Base-by-base conservation (phyloP, 2,113 vertebrate species). In the Nicator chloris region DNA sequence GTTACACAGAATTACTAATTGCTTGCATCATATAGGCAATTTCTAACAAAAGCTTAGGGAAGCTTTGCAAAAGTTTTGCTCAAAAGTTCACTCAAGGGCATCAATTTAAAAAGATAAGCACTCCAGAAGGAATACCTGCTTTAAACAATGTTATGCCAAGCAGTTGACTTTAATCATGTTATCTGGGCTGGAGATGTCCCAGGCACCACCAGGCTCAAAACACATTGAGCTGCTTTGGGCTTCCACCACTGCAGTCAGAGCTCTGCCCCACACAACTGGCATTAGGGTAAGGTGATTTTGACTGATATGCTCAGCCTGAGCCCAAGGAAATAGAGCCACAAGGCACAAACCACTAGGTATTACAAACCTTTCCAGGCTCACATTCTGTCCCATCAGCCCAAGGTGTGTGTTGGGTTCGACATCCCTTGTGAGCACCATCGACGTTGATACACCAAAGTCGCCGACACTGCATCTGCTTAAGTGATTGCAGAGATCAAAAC, bases 341-440 rank as follows among this genome's bases (percentile, higher is more conserved):
- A 88, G 24, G 24, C 42, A 77, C 3, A 10, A 82, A 64, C 10
- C 56, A 49, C 6, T 21, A 64, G 40, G 31, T n/a, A 18, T 50
- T 86, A 96, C 98, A 96, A 97, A 98, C 99, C 98, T 99, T 99
- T 97, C 99, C 99, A 22, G 98, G 97, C 64, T 98, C 98, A 90
- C 99, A 99, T 82, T 99, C 99, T 1, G 99, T 99, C 47, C 99
- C 99, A 1, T 99, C 99, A 11, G 99, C 99, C 99, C 99, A 99
- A 14, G 99, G 99, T 11, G 99, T 99, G 97, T 99, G 99, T 16
- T 99, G 99, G 16, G 99, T 99, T 76, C 98, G 98, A 96, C 99
- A 99, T 95, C 99, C 99, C 80, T 98, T 98, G 97, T 99, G 98
- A 0, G 98, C 98, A 4, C 99, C 99, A 30, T 99, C 99, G 2